Conservation (phyloP, 2,888 invertebrate species). For the Osedax frankpressi region DNA sequence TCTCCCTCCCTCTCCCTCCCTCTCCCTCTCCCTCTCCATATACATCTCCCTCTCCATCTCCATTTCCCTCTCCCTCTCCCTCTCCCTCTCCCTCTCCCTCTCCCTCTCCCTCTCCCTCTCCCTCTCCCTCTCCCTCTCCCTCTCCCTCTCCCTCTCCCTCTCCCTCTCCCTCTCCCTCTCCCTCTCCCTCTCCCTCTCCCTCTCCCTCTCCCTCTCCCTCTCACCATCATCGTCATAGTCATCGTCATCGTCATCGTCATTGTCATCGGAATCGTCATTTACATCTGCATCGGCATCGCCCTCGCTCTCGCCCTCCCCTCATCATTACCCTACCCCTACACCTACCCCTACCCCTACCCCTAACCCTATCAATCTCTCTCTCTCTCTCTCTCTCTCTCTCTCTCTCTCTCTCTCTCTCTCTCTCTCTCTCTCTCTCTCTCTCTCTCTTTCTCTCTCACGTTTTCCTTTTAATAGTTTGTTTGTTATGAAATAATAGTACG, state of each 20-base stretch:
- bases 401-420: slow-evolving; percentile 1
- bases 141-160: neutral
- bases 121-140: neutral
- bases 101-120: slow-evolving; percentile 3
- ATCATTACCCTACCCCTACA: neutral
- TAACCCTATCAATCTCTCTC: neutral
- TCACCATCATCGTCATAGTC: too few relatives aligned
- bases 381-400: neutral
- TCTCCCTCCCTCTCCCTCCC: too few relatives aligned
- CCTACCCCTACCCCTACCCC: too few relatives aligned
- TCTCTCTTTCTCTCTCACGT: neutral
- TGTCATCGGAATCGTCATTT: neutral
- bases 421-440: slow-evolving; percentile 1
- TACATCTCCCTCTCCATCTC: too few relatives aligned
- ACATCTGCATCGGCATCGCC: neutral
- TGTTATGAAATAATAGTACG: too few relatives aligned
- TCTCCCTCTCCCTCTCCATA: too few relatives aligned
- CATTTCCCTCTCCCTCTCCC: slow-evolving; percentile 6
- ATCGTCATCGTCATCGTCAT: too few relatives aligned
- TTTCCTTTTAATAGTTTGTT: too few relatives aligned
- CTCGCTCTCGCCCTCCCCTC: neutral
- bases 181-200: neutral
- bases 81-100: slow-evolving; percentile 3
- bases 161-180: neutral
- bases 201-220: slow-evolving; percentile 3